Percentiles rank a stretch among this genome's conserved stretches.
These are phyloP conservation scores for Eupithecia insigniata DNA, from an alignment of 2,888 invertebrate genomes.

Conservation along the genomic window DNA sequence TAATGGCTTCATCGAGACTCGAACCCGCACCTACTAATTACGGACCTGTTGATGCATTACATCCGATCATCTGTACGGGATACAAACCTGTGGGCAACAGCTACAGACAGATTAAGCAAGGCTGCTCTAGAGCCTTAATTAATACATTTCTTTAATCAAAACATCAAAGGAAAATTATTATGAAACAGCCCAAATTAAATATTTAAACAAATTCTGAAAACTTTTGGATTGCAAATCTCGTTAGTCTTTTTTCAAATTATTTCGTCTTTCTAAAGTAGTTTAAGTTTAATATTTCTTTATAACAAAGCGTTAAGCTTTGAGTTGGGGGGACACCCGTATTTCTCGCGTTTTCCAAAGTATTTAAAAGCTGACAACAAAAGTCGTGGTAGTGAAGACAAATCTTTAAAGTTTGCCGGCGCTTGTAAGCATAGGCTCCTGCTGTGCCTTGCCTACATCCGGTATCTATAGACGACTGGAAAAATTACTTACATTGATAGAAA, in stretches of 20 bases:
- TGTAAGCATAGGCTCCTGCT: too few relatives aligned
- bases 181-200: background rate
- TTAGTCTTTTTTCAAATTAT: slow-evolving; percentile 2
- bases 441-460: slow-evolving; percentile 20
- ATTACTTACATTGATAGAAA: background rate
- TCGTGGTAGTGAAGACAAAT: slow-evolving; percentile 36
- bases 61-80: slow-evolving; percentile 23
- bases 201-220: background rate
- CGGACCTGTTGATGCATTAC: slow-evolving; percentile 32
- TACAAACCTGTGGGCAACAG: background rate
- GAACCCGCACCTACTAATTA: slow-evolving; percentile 40
- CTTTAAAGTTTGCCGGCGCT: slow-evolving; percentile 34
- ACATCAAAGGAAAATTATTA: background rate
- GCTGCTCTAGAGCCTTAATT: background rate
- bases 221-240: background rate
- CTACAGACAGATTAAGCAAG: background rate
- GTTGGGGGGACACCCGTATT: background rate
- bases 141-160: background rate
- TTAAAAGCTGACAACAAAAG: slow-evolving; percentile 18
- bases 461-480: background rate
- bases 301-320: background rate
- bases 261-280: background rate
- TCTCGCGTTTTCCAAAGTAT: slow-evolving; percentile 1
- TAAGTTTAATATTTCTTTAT: background rate
- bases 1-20: slow-evolving; percentile 49